A percentile compares a stretch with the other conserved stretches of the same genome.
Evolutionary conservation across 2,797 vertebrate species (phyloP).

Genomic region (Adelosebastes latens): DNA sequence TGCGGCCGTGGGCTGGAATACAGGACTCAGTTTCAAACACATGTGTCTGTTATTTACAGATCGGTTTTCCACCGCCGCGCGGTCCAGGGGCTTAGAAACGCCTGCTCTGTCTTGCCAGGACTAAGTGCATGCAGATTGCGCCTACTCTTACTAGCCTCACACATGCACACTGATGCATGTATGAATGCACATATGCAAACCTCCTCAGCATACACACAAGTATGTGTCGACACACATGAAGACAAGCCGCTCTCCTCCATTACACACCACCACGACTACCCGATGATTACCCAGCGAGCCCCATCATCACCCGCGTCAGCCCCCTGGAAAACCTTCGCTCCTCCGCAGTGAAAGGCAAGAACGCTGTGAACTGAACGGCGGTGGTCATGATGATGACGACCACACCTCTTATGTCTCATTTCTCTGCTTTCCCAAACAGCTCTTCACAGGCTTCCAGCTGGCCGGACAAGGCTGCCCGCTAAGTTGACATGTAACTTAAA

Average conservation of each 20-base stretch:
- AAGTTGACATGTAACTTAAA: conserved; percentile 59
- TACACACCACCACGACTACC: conserved; percentile 59
- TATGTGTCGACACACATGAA: conserved; percentile 35
- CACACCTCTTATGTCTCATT: conserved; percentile 72
- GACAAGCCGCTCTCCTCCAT: conserved; percentile 47
- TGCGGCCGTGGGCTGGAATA: conserved; percentile 72
- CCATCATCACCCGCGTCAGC: conserved; percentile 62
- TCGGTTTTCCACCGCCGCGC: conserved; percentile 76
- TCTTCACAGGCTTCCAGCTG: conserved; percentile 61
- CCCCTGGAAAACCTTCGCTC: conserved; percentile 56
- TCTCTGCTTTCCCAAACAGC: conserved; percentile 49
- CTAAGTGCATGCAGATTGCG: conserved; percentile 82
- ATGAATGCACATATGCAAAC: conserved; percentile 27
- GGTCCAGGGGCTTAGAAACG: conserved; percentile 74
- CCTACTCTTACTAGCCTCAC: conserved; percentile 58
- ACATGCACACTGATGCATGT: conserved; percentile 28
- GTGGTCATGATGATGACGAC: conserved; percentile 49
- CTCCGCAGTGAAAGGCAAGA: conserved; percentile 60
- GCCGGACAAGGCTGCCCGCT: conserved; percentile 17
- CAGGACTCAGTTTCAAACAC: conserved; percentile 79
- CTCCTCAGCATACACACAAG: conserved; percentile 16
- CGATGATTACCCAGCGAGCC: conserved; percentile 59
- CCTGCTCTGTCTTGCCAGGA: conserved; percentile 77
- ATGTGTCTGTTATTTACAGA: conserved; percentile 85
- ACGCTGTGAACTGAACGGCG: conserved; percentile 46